These are phyloP conservation scores for Tanypteryx hageni DNA, from an alignment of 2,888 invertebrate genomes.

Conservation along the genomic window DNA sequence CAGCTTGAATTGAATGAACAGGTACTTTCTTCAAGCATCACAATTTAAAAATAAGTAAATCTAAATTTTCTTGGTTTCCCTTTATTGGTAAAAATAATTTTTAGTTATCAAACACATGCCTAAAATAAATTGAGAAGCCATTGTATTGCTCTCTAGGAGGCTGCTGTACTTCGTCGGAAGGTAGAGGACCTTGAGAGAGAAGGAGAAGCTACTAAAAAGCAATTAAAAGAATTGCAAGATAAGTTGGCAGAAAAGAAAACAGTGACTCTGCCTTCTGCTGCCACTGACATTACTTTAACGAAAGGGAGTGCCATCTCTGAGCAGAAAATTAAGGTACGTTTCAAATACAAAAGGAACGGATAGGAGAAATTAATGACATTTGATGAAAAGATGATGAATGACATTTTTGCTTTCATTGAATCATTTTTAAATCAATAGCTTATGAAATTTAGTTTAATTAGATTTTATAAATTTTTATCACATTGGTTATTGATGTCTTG, in stretches of 20 bases:
- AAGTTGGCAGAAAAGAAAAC: constrained; percentile 78
- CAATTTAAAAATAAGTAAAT: not conserved
- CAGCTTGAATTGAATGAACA: constrained; percentile 93
- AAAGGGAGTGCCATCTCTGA: constrained; percentile 79
- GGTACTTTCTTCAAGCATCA: constrained; percentile 73
- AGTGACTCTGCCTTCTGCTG: constrained; percentile 72
- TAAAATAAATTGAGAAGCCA: constrained; percentile 32
- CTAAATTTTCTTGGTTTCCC: not conserved
- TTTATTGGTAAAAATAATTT: not conserved
- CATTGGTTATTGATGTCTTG: constrained; percentile 71
- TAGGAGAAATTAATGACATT: too few relatives aligned
- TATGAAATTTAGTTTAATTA: constrained; percentile 72
- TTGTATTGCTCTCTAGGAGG: constrained; percentile 79
- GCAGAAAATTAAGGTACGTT: constrained; percentile 81
- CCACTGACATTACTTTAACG: constrained; percentile 67
- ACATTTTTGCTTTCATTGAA: not conserved
- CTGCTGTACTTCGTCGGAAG: constrained; percentile 88
- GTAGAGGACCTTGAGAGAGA: constrained; percentile 90
- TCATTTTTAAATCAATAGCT: not conserved
- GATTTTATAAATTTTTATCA: not conserved
- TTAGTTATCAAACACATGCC: not conserved
- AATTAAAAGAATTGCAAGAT: constrained; percentile 86
- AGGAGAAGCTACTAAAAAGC: constrained; percentile 84
- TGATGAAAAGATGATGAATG: not conserved
- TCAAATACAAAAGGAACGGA: too few relatives aligned